Evolutionary conservation across 2,113 vertebrate genomes (phyloP).

Genomic region (Argyrosomus japonicus): DNA sequence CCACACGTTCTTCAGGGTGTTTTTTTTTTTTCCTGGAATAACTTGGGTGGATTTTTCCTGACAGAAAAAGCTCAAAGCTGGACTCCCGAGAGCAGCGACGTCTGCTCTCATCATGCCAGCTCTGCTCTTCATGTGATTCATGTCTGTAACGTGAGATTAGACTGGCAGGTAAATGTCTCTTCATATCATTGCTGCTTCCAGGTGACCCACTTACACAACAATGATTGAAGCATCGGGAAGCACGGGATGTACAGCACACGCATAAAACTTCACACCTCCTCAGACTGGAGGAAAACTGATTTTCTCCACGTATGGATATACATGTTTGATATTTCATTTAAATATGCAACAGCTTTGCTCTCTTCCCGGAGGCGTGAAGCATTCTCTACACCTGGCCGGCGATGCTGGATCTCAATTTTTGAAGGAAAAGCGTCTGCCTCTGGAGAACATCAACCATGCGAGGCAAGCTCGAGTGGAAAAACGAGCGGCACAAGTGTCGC

Average conservation of each 20-base stretch:
- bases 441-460: conserved; percentile 9
- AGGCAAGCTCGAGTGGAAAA: conserved; percentile 15
- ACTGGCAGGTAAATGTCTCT: conserved; percentile 14
- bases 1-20: neutral
- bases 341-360: conserved; percentile 1
- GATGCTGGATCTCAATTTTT: conserved; percentile 1
- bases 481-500: neutral
- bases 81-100: neutral
- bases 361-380: neutral
- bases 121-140: neutral
- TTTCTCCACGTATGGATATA: neutral
- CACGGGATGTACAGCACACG: neutral
- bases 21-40: neutral
- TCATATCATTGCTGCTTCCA: conserved; percentile 1
- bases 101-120: neutral
- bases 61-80: conserved; percentile 1
- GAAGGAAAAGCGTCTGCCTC: neutral
- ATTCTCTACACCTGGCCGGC: neutral
- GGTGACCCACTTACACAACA: conserved; percentile 38
- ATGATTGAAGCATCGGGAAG: neutral
- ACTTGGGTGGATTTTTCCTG: neutral
- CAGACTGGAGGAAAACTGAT: conserved; percentile 12
- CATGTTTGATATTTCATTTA: conserved; percentile 34
- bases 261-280: conserved; percentile 4
- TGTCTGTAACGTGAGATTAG: conserved; percentile 18